phyloP scores from a whole-genome alignment of 23 tunicate species.

The Trididemnum nubilum region DNA sequence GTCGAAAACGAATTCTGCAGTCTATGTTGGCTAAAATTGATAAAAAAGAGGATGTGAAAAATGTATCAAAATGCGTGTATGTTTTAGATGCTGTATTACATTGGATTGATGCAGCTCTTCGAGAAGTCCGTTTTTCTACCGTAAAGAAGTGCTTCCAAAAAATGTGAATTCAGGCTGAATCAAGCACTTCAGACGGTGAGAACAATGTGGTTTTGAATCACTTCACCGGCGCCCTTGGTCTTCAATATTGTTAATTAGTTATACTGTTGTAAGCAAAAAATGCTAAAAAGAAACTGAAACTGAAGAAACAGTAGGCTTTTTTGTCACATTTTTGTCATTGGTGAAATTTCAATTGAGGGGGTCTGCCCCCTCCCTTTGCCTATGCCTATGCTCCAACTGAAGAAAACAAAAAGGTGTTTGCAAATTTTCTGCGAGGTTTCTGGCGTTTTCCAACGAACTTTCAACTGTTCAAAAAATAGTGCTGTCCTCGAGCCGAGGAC shows the following conservation, averaged over 20 bases:
- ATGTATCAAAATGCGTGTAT: slow-evolving; percentile 21
- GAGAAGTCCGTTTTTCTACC: slow-evolving; percentile 33
- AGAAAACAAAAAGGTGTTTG: no score
- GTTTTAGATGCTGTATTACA: slow-evolving; percentile 33
- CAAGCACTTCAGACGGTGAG: slow-evolving; percentile 18
- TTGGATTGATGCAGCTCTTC: slow-evolving; percentile 30
- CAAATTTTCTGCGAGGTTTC: no score
- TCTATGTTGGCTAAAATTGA: slow-evolving; percentile 26
- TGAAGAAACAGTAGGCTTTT: no score
- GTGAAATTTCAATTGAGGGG: no score
- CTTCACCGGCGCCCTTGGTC: no score
- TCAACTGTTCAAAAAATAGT: slow-evolving; percentile 5
- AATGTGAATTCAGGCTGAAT: slow-evolving; percentile 29
- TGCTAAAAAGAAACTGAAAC: no score
- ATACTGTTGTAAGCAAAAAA: no score
- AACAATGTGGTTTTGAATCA: slow-evolving; percentile 11
- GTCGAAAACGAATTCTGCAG: slow-evolving; percentile 32
- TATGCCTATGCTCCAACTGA: slow-evolving; percentile 1
- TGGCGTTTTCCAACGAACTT: no score
- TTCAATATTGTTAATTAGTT: no score
- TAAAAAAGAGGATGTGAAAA: slow-evolving; percentile 10
- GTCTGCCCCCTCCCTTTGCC: slow-evolving; percentile 6
- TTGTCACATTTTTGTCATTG: no score
- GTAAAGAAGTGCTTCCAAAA: slow-evolving; percentile 33
- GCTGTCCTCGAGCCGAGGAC: no score